phyloP scores from a whole-genome alignment of 1,140 invertebrate genomes.

The Muscidifurax raptorellus region DNA sequence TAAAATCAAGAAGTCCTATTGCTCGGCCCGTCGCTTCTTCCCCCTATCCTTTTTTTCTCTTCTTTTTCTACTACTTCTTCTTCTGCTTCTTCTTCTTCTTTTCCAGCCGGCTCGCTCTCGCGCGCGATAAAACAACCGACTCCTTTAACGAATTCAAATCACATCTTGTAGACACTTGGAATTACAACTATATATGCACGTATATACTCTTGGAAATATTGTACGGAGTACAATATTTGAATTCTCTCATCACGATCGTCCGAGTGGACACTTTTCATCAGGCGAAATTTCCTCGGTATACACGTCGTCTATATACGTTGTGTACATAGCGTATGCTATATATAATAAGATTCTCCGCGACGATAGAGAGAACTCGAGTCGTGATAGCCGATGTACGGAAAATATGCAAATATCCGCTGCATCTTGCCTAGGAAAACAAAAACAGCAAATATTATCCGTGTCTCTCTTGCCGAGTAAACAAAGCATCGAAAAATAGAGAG shows the following conservation, averaged over 20 bases:
- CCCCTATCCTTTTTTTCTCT: not conserved
- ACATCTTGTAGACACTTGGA: conserved; percentile 47
- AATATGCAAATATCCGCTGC: not conserved
- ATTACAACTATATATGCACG: conserved; percentile 26
- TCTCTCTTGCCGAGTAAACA: not conserved
- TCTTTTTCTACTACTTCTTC: not conserved
- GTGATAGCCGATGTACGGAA: too few relatives aligned
- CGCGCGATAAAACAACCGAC: conserved; percentile 31
- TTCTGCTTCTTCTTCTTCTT: not conserved
- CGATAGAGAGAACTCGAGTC: too few relatives aligned
- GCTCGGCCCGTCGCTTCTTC: conserved; percentile 7
- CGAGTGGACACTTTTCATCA: not conserved
- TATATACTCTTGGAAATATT: not conserved
- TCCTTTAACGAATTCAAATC: conserved; percentile 53
- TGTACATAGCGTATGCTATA: too few relatives aligned
- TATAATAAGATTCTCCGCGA: too few relatives aligned
- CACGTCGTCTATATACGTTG: not conserved
- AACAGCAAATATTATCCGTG: not conserved
- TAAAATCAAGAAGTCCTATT: conserved; percentile 49
- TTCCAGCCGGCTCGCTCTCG: too few relatives aligned
- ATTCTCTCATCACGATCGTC: not conserved
- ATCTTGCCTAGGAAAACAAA: not conserved
- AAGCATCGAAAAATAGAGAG: not conserved
- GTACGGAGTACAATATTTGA: not conserved
- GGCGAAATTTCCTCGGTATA: not conserved